phyloP scores from a whole-genome alignment of 2,888 invertebrate species.

The Clunio marinus region DNA sequence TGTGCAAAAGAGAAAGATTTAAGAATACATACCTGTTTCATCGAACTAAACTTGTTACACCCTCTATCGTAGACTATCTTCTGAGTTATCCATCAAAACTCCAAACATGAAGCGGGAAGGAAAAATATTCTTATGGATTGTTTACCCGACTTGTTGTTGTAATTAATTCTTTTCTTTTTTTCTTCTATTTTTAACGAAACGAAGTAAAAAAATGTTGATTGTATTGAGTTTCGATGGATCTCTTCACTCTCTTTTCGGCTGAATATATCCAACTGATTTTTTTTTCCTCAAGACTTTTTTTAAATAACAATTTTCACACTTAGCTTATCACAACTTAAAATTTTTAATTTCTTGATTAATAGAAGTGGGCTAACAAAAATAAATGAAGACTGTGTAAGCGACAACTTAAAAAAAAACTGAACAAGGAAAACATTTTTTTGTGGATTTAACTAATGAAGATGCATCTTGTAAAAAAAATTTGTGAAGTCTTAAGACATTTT shows the following conservation, averaged over 20 bases:
- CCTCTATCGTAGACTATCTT: not conserved
- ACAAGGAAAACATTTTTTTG: not conserved
- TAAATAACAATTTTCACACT: not conserved
- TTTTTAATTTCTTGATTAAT: not conserved
- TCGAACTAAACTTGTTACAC: conserved; percentile 23
- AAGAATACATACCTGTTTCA: conserved; percentile 16
- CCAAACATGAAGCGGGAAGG: not conserved
- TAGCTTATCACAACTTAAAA: not conserved
- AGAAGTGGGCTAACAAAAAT: not conserved
- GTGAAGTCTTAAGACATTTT: conserved; percentile 17
- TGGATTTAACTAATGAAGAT: not conserved
- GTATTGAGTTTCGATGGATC: conserved; percentile 15
- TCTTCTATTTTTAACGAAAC: conserved; percentile 38
- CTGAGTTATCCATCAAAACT: conserved; percentile 33
- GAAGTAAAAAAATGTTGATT: conserved; percentile 16
- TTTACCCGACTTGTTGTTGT: conserved; percentile 38
- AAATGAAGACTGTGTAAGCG: not conserved
- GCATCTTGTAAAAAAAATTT: conserved; percentile 1
- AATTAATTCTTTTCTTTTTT: conserved; percentile 34
- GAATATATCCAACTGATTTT: too few species aligned
- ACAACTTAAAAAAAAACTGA: not conserved
- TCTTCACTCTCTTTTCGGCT: not conserved
- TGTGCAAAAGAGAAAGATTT: not conserved
- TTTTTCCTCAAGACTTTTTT: not conserved
- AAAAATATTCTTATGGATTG: conserved; percentile 35